These are phyloP conservation scores for Leptinotarsa undecemlineata DNA, from an alignment of 1,140 invertebrate species.

Conservation along the genomic window DNA sequence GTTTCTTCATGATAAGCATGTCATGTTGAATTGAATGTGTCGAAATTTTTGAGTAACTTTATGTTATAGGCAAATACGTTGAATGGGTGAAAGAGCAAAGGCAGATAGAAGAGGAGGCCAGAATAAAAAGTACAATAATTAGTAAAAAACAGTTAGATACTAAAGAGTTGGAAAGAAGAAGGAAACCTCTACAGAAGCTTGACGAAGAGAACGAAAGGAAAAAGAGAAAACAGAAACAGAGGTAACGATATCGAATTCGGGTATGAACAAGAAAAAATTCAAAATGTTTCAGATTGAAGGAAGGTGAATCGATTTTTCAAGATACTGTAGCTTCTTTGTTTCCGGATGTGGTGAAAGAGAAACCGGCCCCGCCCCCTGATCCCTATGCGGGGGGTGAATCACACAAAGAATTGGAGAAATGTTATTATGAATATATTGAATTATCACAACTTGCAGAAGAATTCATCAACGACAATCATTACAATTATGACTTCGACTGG, in stretches of 20 bases:
- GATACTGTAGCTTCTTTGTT: slow-evolving; percentile 51
- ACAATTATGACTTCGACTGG: slow-evolving; percentile 48
- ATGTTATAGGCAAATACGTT: slow-evolving; percentile 46
- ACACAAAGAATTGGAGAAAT: slow-evolving; percentile 27
- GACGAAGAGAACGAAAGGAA: slow-evolving; percentile 54
- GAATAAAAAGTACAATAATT: slow-evolving; percentile 57
- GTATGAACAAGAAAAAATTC: neutral
- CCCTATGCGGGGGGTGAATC: slow-evolving; percentile 43
- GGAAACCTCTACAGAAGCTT: slow-evolving; percentile 54
- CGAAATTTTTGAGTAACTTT: neutral
- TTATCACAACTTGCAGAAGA: slow-evolving; percentile 28
- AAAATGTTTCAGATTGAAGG: slow-evolving; percentile 33
- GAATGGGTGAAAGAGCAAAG: slow-evolving; percentile 54
- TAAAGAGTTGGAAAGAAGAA: slow-evolving; percentile 56
- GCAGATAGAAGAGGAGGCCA: slow-evolving; percentile 54
- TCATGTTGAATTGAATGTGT: no score
- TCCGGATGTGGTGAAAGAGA: slow-evolving; percentile 49
- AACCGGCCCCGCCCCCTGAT: slow-evolving; percentile 41
- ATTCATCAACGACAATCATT: slow-evolving; percentile 40
- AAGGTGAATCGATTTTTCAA: slow-evolving; percentile 47
- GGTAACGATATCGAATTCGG: slow-evolving; percentile 15
- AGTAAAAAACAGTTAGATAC: slow-evolving; percentile 57
- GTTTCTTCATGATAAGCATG: no score
- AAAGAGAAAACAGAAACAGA: slow-evolving; percentile 50
- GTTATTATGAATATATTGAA: slow-evolving; percentile 34